These are phyloP conservation scores for Megaleporinus macrocephalus DNA, from an alignment of 2,113 vertebrate species.

Conservation along the genomic window DNA sequence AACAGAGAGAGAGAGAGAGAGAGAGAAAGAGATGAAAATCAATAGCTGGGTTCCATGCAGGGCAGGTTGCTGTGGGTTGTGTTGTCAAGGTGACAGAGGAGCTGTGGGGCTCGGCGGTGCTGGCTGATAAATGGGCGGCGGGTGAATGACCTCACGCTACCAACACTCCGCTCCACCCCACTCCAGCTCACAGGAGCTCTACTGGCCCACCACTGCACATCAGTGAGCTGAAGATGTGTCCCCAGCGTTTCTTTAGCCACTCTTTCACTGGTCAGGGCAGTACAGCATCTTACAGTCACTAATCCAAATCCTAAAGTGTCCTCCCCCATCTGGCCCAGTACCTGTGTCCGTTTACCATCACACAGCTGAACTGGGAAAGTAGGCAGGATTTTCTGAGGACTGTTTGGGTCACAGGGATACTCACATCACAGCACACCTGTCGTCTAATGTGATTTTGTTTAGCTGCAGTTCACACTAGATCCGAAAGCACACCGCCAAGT, in stretches of 20 bases:
- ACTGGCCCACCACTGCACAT: not conserved
- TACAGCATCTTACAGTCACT: too few relatives aligned
- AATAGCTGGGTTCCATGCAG: constrained; percentile 83
- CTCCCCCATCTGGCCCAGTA: too few relatives aligned
- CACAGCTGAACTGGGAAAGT: too few relatives aligned
- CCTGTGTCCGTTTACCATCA: too few relatives aligned
- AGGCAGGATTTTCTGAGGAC: too few relatives aligned
- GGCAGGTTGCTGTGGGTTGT: constrained; percentile 83
- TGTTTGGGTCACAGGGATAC: too few relatives aligned
- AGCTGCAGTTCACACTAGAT: too few relatives aligned
- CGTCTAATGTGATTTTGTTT: too few relatives aligned
- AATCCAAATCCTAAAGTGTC: too few relatives aligned
- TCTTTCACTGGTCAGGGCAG: not conserved
- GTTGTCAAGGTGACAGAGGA: constrained; percentile 90
- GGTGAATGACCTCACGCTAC: constrained; percentile 58
- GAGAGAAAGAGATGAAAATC: constrained; percentile 49
- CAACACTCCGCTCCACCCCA: constrained; percentile 30
- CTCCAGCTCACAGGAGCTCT: constrained; percentile 27
- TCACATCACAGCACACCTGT: too few relatives aligned
- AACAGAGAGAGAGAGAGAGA: not conserved
- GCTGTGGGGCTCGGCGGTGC: constrained; percentile 84
- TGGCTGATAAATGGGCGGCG: constrained; percentile 79
- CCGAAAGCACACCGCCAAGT: too few relatives aligned
- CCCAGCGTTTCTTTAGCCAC: not conserved
- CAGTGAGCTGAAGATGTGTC: not conserved